Evolutionary conservation across 2,888 invertebrate genomes (phyloP).

Genomic region (Xestoiulus laeticollis): DNA sequence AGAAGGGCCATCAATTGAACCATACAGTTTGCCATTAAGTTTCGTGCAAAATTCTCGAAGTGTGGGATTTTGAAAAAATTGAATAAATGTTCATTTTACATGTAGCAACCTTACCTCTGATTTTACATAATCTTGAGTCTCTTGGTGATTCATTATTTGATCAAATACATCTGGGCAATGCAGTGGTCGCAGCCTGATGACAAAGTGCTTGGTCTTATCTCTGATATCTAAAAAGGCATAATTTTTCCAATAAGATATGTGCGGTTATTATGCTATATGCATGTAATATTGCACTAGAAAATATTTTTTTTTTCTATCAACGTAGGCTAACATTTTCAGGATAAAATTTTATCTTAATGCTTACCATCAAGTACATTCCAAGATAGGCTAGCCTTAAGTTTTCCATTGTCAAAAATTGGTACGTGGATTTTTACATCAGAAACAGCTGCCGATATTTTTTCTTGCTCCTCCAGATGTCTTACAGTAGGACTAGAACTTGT

Average conservation of each 20-base stretch:
- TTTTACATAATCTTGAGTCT: constrained; percentile 35
- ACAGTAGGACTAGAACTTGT: constrained; percentile 23
- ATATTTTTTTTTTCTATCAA: too few species aligned
- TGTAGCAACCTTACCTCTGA: background rate
- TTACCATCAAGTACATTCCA: constrained; percentile 35
- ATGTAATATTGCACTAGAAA: background rate
- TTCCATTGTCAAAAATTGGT: constrained; percentile 30
- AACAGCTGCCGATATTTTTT: background rate
- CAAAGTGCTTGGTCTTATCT: constrained; percentile 45
- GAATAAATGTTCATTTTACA: too few species aligned
- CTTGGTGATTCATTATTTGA: constrained; percentile 40
- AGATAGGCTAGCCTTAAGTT: background rate
- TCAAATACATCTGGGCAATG: constrained; percentile 47
- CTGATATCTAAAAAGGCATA: background rate
- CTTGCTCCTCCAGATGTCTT: background rate
- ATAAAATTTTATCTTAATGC: background rate
- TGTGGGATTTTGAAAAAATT: too few species aligned
- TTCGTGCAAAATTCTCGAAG: too few species aligned
- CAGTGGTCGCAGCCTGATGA: background rate
- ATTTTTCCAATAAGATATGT: background rate
- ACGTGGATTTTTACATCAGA: constrained; percentile 12
- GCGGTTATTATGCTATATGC: background rate
- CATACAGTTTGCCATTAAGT: too few species aligned
- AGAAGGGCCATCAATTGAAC: too few species aligned
- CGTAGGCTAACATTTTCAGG: background rate